These are phyloP conservation scores for Isoperla grammatica DNA, from an alignment of 2,888 invertebrate genomes.

Conservation along the genomic window DNA sequence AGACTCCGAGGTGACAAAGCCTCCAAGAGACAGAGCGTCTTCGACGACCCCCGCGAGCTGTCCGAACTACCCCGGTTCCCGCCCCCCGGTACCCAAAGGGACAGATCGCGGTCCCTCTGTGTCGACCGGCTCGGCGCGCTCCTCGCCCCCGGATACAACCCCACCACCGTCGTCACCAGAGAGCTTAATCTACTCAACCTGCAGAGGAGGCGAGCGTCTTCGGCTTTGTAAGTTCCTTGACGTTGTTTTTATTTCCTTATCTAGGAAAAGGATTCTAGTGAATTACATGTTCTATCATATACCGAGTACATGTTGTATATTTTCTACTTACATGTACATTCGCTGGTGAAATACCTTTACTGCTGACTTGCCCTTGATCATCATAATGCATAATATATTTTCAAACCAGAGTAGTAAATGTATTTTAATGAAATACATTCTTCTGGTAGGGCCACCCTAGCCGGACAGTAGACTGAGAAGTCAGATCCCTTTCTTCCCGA, in stretches of 20 bases:
- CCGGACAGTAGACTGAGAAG: no score
- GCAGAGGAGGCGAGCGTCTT: constrained; percentile 37
- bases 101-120: constrained; percentile 42
- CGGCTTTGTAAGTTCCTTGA: constrained; percentile 37
- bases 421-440: no score
- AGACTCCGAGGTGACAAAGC: constrained; percentile 30
- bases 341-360: no score
- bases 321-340: no score
- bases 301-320: no score
- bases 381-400: no score
- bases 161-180: constrained; percentile 34
- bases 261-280: no score
- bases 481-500: no score
- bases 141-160: constrained; percentile 36
- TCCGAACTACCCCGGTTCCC: constrained; percentile 3
- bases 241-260: not conserved
- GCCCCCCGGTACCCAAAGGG: constrained; percentile 34
- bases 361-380: no score
- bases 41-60: constrained; percentile 14
- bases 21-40: constrained; percentile 10
- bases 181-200: constrained; percentile 36
- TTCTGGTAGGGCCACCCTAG: no score
- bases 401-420: no score
- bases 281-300: no score
- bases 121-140: constrained; percentile 38